Evolutionary conservation across 1,140 invertebrate genomes (phyloP), one percentile per base, ranked within the genome.

Genomic region (Euura saliciscinereae): DNA sequence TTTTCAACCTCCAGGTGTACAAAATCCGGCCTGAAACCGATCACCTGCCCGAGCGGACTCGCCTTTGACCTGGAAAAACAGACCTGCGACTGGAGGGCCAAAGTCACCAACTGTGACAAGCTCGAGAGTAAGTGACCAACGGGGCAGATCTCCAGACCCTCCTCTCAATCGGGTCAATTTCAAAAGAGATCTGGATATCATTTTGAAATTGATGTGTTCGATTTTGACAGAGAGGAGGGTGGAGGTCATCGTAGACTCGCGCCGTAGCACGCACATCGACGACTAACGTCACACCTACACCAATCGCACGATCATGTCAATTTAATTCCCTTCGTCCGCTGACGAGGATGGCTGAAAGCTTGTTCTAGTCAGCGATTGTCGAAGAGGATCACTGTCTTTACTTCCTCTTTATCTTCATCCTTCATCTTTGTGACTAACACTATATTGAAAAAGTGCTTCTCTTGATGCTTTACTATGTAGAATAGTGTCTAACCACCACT

Each of bases 31-130:
- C 92, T 96, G 90, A 95, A 95, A 93, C 93, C 95, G 93, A 95
- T 97, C 90, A 94, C 94, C 89, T 98, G 96, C 89, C 95, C 95
- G 84, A 95, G 94, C 86, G 95, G 96, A 90, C 91, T 98, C 91
- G 94, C 95, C 90, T 98, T 98, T 92, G 96, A 98, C 92, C 93
- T 98, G 90, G 94, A 96, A 91, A 96, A 97, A 92, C 96, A 98
- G 91, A 97, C 96, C 88, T 97, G 96, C 90, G 96, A 97, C 91
- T 97, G 96, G 95, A 97, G 97, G 91, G 94, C 93, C 90, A 97
- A 97, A 93, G 96, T 97, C 90, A 94, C 91, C 91, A 97, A 96
- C 93, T 97, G 96, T 93, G 94, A 97, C 91, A 94, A 94, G 90
- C 92, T 96, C 86, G 95, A 96, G 93, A 96, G 96, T 97, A 96